phyloP scores from a whole-genome alignment of 2,888 invertebrate genomes.

The Calliphora vomitoria region DNA sequence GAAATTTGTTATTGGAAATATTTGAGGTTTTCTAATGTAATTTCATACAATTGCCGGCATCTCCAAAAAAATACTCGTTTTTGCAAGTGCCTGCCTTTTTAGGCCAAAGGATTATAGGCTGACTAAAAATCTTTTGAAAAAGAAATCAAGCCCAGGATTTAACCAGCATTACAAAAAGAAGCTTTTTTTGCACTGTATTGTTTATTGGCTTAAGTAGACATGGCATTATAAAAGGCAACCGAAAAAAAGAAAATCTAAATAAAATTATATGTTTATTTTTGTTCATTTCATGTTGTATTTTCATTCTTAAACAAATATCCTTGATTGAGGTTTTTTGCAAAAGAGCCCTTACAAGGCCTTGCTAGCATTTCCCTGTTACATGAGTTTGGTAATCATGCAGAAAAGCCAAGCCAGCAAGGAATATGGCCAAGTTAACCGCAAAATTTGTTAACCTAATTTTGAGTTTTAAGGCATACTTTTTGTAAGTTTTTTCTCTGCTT shows the following conservation, averaged over 20 bases:
- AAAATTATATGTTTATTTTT: slow-evolving; percentile 48
- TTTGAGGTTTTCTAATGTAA: background rate
- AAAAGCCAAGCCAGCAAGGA: slow-evolving; percentile 17
- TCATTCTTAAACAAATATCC: slow-evolving; percentile 21
- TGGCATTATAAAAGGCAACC: background rate
- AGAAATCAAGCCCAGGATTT: background rate
- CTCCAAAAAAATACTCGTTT: background rate
- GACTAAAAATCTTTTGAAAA: slow-evolving; percentile 7
- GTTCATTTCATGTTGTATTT: slow-evolving; percentile 22
- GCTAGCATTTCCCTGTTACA: background rate
- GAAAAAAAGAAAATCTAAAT: slow-evolving; percentile 1
- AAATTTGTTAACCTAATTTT: slow-evolving; percentile 61
- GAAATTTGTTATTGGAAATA: background rate
- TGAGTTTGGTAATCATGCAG: slow-evolving; percentile 11
- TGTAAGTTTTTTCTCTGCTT: background rate
- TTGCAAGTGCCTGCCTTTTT: background rate
- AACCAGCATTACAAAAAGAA: background rate
- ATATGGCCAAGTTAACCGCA: slow-evolving; percentile 33
- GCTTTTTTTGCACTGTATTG: background rate
- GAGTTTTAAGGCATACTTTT: slow-evolving; percentile 6
- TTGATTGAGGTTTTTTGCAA: slow-evolving; percentile 51
- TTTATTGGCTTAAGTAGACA: slow-evolving; percentile 37
- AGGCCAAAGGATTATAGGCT: background rate
- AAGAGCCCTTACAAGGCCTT: background rate
- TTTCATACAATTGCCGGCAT: background rate